Evolutionary conservation across 2,888 invertebrate genomes (phyloP).

Genomic region (Drymonia ruficornis): DNA sequence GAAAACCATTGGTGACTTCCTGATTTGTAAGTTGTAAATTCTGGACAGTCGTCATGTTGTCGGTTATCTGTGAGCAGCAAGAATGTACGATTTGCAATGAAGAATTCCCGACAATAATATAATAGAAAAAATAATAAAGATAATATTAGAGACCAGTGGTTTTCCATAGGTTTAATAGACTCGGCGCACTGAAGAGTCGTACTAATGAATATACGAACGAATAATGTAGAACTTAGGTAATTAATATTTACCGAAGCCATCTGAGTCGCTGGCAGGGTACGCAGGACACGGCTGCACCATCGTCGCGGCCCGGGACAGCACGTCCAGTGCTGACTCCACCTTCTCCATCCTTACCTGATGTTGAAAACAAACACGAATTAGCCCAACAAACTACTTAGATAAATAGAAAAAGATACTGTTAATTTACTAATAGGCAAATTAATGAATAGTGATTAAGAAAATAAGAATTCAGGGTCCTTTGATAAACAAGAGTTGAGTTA

Average conservation of each 20-base stretch:
- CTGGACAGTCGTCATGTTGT: too few species aligned
- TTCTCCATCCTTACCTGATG: slow-evolving; percentile 84
- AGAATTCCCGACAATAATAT: too few species aligned
- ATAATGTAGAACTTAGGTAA: not conserved
- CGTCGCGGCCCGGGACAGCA: slow-evolving; percentile 94
- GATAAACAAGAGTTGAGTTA: not conserved
- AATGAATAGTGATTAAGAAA: not conserved
- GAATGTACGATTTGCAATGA: too few species aligned
- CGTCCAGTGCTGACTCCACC: slow-evolving; percentile 93
- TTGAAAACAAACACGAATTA: slow-evolving; percentile 1
- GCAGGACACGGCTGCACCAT: slow-evolving; percentile 92
- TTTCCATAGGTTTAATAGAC: too few species aligned
- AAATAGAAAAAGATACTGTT: not conserved
- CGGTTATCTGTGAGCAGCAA: too few species aligned
- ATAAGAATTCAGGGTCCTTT: not conserved
- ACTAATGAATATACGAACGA: too few species aligned
- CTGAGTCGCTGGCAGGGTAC: slow-evolving; percentile 78
- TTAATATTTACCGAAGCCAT: slow-evolving; percentile 80
- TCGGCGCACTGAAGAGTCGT: too few species aligned
- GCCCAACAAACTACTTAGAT: not conserved
- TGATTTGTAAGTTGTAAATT: too few species aligned
- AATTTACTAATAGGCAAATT: slow-evolving; percentile 3
- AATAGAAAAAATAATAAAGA: too few species aligned
- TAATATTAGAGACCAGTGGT: too few species aligned
- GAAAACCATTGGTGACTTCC: too few species aligned